These are phyloP conservation scores for Epizoanthus ramosus DNA, from an alignment of 92 coral and sea anemone genomes.

Conservation along the genomic window DNA sequence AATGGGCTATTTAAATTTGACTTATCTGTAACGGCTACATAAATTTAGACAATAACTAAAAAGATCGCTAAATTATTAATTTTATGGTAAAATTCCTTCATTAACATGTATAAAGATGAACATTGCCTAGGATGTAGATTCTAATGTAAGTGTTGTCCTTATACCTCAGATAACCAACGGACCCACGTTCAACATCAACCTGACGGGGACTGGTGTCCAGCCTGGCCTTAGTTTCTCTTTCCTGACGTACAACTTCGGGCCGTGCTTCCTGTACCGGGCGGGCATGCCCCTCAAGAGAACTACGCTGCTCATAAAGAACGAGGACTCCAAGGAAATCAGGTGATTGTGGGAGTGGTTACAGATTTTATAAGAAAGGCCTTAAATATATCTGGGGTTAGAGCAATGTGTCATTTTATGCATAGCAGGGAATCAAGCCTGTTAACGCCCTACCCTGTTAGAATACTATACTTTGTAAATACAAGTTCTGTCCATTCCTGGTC, in stretches of 20 bases:
- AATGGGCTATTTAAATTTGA: too few species aligned
- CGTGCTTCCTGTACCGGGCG: slow-evolving; percentile 98
- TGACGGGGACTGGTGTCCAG: slow-evolving; percentile 93
- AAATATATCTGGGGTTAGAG: not conserved
- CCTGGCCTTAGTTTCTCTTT: slow-evolving; percentile 91
- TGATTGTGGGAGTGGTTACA: slow-evolving; percentile 22
- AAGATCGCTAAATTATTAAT: too few species aligned
- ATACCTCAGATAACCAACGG: slow-evolving; percentile 85
- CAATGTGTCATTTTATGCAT: too few species aligned
- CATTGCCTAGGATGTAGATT: too few species aligned
- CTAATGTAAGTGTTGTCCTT: not conserved
- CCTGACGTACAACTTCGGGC: slow-evolving; percentile 90
- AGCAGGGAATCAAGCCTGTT: too few species aligned
- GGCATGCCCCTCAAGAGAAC: slow-evolving; percentile 87
- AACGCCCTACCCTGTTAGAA: too few species aligned
- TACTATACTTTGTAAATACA: too few species aligned
- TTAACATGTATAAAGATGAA: too few species aligned
- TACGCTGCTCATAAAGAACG: slow-evolving; percentile 83
- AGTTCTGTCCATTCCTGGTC: too few species aligned
- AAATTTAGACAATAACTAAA: too few species aligned
- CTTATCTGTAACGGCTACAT: too few species aligned
- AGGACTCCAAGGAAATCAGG: slow-evolving; percentile 93
- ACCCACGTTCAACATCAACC: slow-evolving; percentile 81
- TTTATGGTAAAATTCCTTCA: too few species aligned
- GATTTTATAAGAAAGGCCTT: not conserved